A percentile compares a stretch with the other conserved stretches of the same genome.
Evolutionary conservation across 2,113 vertebrate species (phyloP).

Genomic region (Cheilinus undulatus): DNA sequence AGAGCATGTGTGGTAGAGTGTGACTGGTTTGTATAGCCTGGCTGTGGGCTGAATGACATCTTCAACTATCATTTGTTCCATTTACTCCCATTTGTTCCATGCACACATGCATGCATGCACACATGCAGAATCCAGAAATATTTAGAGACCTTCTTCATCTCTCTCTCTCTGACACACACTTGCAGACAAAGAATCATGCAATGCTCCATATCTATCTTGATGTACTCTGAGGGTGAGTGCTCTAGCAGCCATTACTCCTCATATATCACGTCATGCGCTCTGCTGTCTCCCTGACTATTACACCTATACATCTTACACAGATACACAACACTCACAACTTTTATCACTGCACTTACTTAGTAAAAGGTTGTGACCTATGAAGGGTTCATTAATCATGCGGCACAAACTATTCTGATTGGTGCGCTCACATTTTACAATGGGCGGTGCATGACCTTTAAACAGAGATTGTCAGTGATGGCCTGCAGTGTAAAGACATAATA

Average conservation of each 20-base stretch:
- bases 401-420: slow-evolving; percentile 52
- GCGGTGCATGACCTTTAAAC: slow-evolving; percentile 68
- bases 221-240: slow-evolving; percentile 48
- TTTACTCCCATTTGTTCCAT: slow-evolving; percentile 64
- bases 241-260: slow-evolving; percentile 61
- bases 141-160: neutral
- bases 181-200: slow-evolving; percentile 14
- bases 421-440: slow-evolving; percentile 54
- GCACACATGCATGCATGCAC: slow-evolving; percentile 12
- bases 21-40: slow-evolving; percentile 34
- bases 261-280: slow-evolving; percentile 57
- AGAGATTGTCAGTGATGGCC: neutral
- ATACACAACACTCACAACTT: slow-evolving; percentile 23
- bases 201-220: slow-evolving; percentile 54
- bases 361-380: slow-evolving; percentile 72
- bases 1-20: slow-evolving; percentile 13
- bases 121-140: slow-evolving; percentile 5
- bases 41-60: slow-evolving; percentile 58
- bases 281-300: slow-evolving; percentile 43
- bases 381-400: slow-evolving; percentile 66
- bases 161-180: slow-evolving; percentile 18
- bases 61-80: slow-evolving; percentile 53
- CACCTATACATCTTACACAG: slow-evolving; percentile 45
- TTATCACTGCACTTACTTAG: slow-evolving; percentile 52
- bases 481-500: neutral